phyloP scores from a whole-genome alignment of 2,888 invertebrate species.

The Hololepta plana region DNA sequence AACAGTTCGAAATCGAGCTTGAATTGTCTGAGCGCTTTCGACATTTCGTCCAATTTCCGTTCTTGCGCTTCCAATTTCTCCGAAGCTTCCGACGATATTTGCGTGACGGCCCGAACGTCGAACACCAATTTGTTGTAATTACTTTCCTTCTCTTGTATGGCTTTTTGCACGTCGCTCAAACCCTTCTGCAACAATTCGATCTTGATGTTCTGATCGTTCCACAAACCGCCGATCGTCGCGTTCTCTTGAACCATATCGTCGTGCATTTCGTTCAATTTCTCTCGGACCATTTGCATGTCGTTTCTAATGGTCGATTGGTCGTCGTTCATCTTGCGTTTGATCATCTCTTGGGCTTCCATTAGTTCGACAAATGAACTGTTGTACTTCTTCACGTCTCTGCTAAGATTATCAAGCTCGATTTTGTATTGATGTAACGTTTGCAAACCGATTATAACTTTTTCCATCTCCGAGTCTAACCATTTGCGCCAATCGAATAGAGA shows the following conservation, averaged over 20 bases:
- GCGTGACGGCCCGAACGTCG: slow-evolving; percentile 18
- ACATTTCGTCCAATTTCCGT: slow-evolving; percentile 23
- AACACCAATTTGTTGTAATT: slow-evolving; percentile 8
- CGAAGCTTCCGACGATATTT: slow-evolving; percentile 30
- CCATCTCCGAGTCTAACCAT: slow-evolving; percentile 30
- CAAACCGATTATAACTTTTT: slow-evolving; percentile 27
- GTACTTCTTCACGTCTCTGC: slow-evolving; percentile 14
- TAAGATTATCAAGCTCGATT: slow-evolving; percentile 13
- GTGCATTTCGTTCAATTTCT: slow-evolving; percentile 19
- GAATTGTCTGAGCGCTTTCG: slow-evolving; percentile 26
- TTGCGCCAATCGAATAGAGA: slow-evolving; percentile 34
- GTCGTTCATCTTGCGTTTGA: slow-evolving; percentile 17
- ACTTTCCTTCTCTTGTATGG: slow-evolving; percentile 12
- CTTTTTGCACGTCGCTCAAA: slow-evolving; percentile 3
- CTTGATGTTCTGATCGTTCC: slow-evolving; percentile 23
- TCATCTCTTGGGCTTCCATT: slow-evolving; percentile 14
- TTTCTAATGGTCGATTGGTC: slow-evolving; percentile 18
- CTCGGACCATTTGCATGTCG: slow-evolving; percentile 14
- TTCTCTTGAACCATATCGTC: slow-evolving; percentile 24
- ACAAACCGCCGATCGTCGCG: slow-evolving; percentile 20
- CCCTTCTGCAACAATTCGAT: slow-evolving; percentile 14
- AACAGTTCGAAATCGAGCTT: slow-evolving; percentile 29
- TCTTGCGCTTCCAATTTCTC: slow-evolving; percentile 33
- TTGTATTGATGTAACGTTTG: slow-evolving; percentile 11
- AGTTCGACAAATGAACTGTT: slow-evolving; percentile 15